Percentiles rank a stretch among this genome's conserved stretches.
Evolutionary conservation across 2,797 vertebrate species (phyloP).

Genomic region (Platalea minor): DNA sequence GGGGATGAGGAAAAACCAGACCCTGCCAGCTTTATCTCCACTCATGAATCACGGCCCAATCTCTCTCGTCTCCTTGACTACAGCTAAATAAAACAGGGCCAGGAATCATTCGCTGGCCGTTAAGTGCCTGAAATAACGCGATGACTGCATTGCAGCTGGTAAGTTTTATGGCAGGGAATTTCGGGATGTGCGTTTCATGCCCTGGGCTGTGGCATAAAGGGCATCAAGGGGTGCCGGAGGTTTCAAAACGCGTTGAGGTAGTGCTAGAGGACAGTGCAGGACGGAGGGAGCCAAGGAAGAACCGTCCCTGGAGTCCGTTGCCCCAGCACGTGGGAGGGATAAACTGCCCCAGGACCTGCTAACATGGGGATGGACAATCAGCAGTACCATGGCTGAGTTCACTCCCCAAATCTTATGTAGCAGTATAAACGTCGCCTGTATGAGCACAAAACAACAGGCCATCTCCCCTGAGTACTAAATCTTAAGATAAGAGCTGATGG

Average conservation of each 20-base stretch:
- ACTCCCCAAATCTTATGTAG: background rate
- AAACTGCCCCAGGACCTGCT: background rate
- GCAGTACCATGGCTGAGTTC: background rate
- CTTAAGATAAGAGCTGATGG: background rate
- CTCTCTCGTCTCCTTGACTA: constrained; percentile 57
- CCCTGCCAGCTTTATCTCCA: constrained; percentile 38
- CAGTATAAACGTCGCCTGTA: fast-evolving
- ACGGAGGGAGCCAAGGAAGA: background rate
- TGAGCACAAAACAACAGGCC: background rate
- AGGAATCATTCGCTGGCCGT: background rate
- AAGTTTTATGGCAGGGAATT: background rate
- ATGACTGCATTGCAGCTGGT: background rate
- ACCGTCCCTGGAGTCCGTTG: fast-evolving
- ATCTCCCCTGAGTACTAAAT: too few relatives aligned
- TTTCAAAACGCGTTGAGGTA: fast-evolving
- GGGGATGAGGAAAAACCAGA: background rate
- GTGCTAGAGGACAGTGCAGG: background rate
- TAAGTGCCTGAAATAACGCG: background rate
- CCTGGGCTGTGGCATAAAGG: background rate
- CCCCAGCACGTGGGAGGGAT: background rate
- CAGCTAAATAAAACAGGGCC: constrained; percentile 60
- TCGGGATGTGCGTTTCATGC: background rate
- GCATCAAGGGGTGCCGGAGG: background rate
- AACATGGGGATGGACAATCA: background rate
- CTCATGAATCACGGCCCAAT: constrained; percentile 23